These are phyloP conservation scores for Mythimna lalbum DNA, from an alignment of 2,888 invertebrate species.

Conservation along the genomic window DNA sequence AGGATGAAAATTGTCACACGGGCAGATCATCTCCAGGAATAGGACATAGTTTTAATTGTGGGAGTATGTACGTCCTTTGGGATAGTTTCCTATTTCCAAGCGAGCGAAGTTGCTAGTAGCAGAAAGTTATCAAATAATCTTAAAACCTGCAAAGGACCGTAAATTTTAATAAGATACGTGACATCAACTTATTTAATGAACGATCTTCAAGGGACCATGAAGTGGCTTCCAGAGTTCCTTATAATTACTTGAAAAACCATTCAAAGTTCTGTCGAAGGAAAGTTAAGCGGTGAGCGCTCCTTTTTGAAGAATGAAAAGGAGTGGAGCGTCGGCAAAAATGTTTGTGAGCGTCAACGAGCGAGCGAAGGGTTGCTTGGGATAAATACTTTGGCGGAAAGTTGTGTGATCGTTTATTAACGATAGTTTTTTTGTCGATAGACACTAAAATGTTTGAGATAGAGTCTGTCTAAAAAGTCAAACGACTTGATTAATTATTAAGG, in stretches of 20 bases:
- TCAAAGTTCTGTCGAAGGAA: slow-evolving; percentile 54
- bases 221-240: slow-evolving; percentile 50
- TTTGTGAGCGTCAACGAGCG: slow-evolving; percentile 38
- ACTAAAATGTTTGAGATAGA: neutral
- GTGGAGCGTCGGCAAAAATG: slow-evolving; percentile 50
- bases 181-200: slow-evolving; percentile 66
- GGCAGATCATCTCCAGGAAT: too few species aligned
- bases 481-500: too few species aligned
- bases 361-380: slow-evolving; percentile 45
- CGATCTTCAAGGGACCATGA: slow-evolving; percentile 56
- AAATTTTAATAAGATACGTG: slow-evolving; percentile 69
- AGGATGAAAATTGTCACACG: too few species aligned
- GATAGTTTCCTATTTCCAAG: too few species aligned
- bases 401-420: slow-evolving; percentile 44
- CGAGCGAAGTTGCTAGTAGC: too few species aligned
- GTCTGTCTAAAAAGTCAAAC: too few species aligned
- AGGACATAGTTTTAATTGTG: too few species aligned
- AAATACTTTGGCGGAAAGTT: slow-evolving; percentile 50
- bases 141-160: slow-evolving; percentile 33
- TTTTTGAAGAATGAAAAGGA: slow-evolving; percentile 59
- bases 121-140: slow-evolving; percentile 12
- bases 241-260: slow-evolving; percentile 64
- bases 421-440: slow-evolving; percentile 33
- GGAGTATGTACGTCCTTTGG: too few species aligned
- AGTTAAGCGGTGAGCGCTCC: slow-evolving; percentile 43